Conservation (phyloP, 2,797 vertebrate species). For the Amniataba percoides region DNA sequence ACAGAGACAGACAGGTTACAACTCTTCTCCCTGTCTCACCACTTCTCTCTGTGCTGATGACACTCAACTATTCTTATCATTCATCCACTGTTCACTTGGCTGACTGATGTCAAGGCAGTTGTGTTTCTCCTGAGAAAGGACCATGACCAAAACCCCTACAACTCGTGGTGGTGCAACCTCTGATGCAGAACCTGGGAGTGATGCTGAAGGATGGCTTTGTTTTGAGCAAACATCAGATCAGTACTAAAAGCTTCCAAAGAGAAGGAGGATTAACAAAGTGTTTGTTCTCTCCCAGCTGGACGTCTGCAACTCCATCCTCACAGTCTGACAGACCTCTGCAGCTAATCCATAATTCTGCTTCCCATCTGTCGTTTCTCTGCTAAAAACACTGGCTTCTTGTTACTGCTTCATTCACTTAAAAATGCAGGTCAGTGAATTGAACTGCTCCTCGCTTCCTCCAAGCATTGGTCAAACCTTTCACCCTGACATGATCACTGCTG, state of each 20-base stretch:
- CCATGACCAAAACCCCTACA: neutral
- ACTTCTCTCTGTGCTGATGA: neutral
- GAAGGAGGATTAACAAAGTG: neutral
- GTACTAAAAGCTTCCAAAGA: neutral
- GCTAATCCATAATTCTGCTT: neutral
- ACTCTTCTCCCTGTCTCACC: neutral
- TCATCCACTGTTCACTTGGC: too few relatives aligned
- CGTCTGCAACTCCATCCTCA: neutral
- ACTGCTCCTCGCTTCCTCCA: neutral
- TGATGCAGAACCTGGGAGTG: neutral
- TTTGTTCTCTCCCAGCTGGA: neutral
- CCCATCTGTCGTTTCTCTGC: neutral
- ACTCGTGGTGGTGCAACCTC: neutral
- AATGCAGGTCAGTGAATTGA: neutral
- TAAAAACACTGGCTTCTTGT: neutral
- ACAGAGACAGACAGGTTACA: constrained; percentile 1
- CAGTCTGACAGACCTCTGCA: neutral
- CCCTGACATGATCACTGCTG: neutral
- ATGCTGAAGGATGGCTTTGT: neutral
- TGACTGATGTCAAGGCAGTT: too few relatives aligned
- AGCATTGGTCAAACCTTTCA: neutral
- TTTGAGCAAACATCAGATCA: neutral
- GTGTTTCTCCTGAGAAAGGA: neutral
- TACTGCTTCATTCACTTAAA: neutral
- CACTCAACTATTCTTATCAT: too few relatives aligned